These are phyloP conservation scores for Vireo griseus DNA, from an alignment of 2,797 vertebrate genomes.

Conservation along the genomic window DNA sequence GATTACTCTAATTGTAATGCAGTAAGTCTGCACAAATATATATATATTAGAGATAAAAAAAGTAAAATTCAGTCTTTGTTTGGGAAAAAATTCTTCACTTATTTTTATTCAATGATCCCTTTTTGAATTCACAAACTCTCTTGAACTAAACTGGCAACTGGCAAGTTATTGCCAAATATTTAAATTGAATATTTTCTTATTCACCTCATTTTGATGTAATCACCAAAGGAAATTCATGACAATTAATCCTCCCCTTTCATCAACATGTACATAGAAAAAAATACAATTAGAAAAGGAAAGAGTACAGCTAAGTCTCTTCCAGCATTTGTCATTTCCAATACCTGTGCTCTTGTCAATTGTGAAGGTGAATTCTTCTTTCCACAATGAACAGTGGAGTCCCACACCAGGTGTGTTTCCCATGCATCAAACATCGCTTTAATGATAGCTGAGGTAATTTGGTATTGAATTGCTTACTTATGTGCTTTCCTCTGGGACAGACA, in stretches of 20 bases:
- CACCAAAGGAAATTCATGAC: background rate
- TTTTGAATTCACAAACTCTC: background rate
- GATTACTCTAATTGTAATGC: background rate
- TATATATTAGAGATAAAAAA: background rate
- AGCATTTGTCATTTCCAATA: background rate
- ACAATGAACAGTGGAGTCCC: background rate
- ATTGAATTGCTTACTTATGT: background rate
- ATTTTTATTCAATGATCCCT: background rate
- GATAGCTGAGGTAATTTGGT: conserved; percentile 4
- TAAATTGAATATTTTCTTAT: background rate
- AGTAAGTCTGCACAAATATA: background rate
- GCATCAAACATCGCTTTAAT: background rate
- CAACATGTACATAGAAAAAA: background rate
- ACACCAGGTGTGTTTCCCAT: background rate
- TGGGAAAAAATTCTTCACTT: background rate
- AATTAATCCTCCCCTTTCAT: background rate
- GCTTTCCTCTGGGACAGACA: background rate
- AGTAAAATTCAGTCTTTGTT: background rate
- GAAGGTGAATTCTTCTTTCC: background rate
- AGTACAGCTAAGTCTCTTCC: background rate
- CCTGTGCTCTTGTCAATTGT: background rate
- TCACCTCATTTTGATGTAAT: background rate
- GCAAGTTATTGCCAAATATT: background rate
- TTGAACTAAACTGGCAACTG: background rate
- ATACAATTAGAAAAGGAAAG: background rate